Base-by-base conservation (phyloP, 2,888 invertebrate species). In the Imbricaverruca yamaguchii region DNA sequence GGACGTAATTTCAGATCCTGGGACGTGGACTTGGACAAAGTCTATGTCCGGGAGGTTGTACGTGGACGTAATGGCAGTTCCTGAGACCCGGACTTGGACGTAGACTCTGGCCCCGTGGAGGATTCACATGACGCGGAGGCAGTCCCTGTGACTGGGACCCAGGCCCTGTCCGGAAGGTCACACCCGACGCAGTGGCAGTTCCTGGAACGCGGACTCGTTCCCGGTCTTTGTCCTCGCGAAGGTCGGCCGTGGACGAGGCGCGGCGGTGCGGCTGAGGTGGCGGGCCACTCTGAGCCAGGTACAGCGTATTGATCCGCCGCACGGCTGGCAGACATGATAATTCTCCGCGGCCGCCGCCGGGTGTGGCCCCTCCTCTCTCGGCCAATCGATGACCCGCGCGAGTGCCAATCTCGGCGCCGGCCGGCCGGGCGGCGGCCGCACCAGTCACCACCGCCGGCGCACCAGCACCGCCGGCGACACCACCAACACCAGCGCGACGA, bases 301-400 rank as follows among this genome's bases (percentile, higher is more conserved):
- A 67, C 67, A 15, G 25, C 39, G 67, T 67, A 67, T 67, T 67
- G 67, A 67, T 67, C 67, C 25, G 10, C 61, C 61, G 8, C 15
- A 15, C 25, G 25, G 2, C 25, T 12, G 25, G 61, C 13, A 7
- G 67, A 67, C 67, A 67, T 67, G 25, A 67, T 67, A 67, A 67
- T 67, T 67, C 67, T 67, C 67, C n/a, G 61, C 61, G 18, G 61
- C 61, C 61, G 61, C 61, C 61, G 61, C 61, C 61, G 61, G 39
- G 39, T 39, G 39, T 39, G 13, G 3, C n/a, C 7, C 67, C 25
- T 12, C 25, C 25, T 67, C 67, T 67, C 25, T n/a, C n/a, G n/a
- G 25, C 67, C 67, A 67, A 67, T 67, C 67, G n/a, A 67, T 67
- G n/a, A 25, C 11, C n/a, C 10, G 67, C 67, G n/a, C 67, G 25